Evolutionary conservation across 92 coral and sea anemone genomes (phyloP).

Genomic region (Heteractis magnifica): DNA sequence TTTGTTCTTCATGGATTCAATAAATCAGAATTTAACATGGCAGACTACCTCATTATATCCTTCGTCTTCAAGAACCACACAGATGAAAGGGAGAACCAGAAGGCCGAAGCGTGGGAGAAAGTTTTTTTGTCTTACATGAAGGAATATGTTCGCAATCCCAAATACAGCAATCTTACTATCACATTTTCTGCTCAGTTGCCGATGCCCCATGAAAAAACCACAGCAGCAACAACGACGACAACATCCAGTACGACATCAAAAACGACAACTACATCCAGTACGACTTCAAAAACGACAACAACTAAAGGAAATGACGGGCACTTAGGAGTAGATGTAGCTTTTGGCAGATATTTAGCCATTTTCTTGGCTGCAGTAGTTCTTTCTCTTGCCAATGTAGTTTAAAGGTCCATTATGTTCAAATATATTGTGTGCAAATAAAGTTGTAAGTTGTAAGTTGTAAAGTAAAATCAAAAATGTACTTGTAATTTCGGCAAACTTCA

Average conservation of each 20-base stretch:
- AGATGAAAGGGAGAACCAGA: neutral
- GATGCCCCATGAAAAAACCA: neutral
- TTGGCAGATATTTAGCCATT: no score
- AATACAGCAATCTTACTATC: slow-evolving; percentile 11
- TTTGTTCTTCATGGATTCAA: neutral
- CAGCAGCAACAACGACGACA: neutral
- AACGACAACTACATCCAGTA: neutral
- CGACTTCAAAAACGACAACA: no score
- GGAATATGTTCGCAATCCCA: neutral
- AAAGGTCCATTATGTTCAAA: no score
- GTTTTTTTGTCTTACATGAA: neutral
- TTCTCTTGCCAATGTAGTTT: no score
- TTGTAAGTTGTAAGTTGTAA: no score
- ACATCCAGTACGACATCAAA: neutral
- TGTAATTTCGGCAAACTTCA: no score
- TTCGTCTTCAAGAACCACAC: slow-evolving; percentile 18
- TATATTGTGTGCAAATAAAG: no score
- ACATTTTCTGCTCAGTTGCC: neutral
- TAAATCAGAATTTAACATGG: neutral
- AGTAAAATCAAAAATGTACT: no score
- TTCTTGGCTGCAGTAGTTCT: no score
- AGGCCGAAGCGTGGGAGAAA: slow-evolving; percentile 11
- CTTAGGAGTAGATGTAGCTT: no score
- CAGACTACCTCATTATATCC: neutral
- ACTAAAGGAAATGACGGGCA: no score